Conservation (phyloP, 2,888 invertebrate genomes). For the Drosophila setosimentum region DNA sequence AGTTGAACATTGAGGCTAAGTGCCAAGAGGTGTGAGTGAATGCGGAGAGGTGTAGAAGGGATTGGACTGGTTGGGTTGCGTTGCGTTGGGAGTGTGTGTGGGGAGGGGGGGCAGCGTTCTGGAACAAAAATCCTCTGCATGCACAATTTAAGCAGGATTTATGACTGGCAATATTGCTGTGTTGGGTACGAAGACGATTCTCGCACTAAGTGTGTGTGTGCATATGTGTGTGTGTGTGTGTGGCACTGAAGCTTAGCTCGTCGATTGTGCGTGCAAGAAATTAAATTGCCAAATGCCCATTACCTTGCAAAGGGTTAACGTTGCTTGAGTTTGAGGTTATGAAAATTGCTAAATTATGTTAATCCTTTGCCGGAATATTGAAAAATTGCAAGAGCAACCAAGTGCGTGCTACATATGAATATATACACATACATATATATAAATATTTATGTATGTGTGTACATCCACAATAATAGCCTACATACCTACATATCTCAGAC, state of each 20-base stretch:
- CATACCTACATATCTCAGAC: constrained; percentile 6
- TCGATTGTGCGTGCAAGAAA: constrained; percentile 79
- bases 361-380: constrained; percentile 68
- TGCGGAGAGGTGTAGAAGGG: background rate
- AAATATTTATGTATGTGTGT: background rate
- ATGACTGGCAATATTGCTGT: constrained; percentile 76
- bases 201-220: constrained; percentile 18
- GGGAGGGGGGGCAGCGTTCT: constrained; percentile 56
- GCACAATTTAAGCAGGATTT: constrained; percentile 80
- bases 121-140: constrained; percentile 79
- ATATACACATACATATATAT: no score
- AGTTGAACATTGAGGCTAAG: constrained; percentile 53
- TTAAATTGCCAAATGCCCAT: constrained; percentile 79
- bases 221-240: constrained; percentile 12
- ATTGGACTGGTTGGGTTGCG: constrained; percentile 27
- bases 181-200: constrained; percentile 54
- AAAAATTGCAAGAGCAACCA: constrained; percentile 49
- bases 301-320: constrained; percentile 69
- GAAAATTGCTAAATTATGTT: constrained; percentile 76
- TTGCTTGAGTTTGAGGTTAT: constrained; percentile 60
- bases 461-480: background rate
- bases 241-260: constrained; percentile 54
- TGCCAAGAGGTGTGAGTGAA: constrained; percentile 36
- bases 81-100: constrained; percentile 11
- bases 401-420: constrained; percentile 5